Evolutionary conservation across 2,797 vertebrate genomes (phyloP), one percentile per base, ranked within the genome.

Genomic region (Harpagifer antarcticus): DNA sequence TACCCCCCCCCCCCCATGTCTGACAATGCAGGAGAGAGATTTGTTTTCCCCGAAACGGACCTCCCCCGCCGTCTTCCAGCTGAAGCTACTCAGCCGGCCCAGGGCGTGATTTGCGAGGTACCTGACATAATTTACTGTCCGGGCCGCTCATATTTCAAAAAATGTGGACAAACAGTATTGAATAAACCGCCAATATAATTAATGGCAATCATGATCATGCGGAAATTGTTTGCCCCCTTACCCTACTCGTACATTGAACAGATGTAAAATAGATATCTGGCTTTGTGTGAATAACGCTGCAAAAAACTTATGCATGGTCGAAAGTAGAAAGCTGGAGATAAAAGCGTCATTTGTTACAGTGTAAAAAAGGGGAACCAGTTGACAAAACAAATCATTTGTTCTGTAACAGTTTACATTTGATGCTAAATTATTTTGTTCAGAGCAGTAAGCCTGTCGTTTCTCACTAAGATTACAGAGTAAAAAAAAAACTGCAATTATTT

Each of bases 401-500:
- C 33, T 37, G 33, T 37, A 37, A 37, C 33, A 6, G 33, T 37
- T 37, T 49, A 68, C 8, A 79, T 70, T 86, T 76, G 60, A 50
- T 43, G 63, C 14, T 12, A 17, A 62, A 68, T 68, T 5, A 68
- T 76, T 76, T 66, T 44, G 49, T 43, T 74, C 61, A 15, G 43
- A 75, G 76, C 42, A 45, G 58, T 68, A 58, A 92, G 88, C 92
- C 90, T 94, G 94, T 95, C 95, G 91, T 91, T 27, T 85, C 94
- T 95, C 95, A 93, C 95, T 96, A 95, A 95, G 93, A 95, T 91
- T 94, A 88, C 53, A 56, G 59, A 15, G 68, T 2, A 40, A 56
- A 63, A 66, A 67, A 95, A 96, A 97, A 96, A 95, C 94, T 93
- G 95, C 96, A 97, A 98, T 98, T 98, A 97, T 96, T 97, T 95